A percentile compares a stretch with the other conserved stretches of the same genome.
phyloP scores from a whole-genome alignment of 2,113 vertebrate species.

The Pituophis catenifer region DNA sequence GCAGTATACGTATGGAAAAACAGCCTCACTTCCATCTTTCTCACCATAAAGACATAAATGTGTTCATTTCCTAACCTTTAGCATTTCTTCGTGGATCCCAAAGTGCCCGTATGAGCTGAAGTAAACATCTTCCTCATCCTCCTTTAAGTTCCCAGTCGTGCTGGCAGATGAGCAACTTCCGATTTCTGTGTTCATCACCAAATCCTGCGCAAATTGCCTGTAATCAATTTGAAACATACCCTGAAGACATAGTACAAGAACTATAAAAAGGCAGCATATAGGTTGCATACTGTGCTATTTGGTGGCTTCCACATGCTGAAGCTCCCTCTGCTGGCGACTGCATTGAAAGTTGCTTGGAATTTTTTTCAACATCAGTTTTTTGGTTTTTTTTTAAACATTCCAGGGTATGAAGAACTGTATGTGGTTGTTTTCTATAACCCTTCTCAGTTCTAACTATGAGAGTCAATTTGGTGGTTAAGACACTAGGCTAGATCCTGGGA shows the following conservation, averaged over 20 bases:
- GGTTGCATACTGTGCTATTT: constrained; percentile 1
- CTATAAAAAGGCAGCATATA: constrained; percentile 32
- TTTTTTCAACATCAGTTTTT: neutral
- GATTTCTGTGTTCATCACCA: constrained; percentile 85
- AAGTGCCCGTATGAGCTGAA: constrained; percentile 97
- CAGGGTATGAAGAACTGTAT: fast-evolving
- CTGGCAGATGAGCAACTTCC: constrained; percentile 58
- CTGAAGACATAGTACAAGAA: constrained; percentile 69
- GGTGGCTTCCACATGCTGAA: constrained; percentile 17
- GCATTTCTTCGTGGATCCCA: constrained; percentile 96
- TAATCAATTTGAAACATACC: constrained; percentile 75
- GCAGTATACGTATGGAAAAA: constrained; percentile 39
- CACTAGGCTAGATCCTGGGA: neutral
- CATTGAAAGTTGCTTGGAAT: neutral
- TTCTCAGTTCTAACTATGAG: neutral
- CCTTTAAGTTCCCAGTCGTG: constrained; percentile 77
- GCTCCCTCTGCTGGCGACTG: constrained; percentile 79
- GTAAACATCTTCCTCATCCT: constrained; percentile 92
- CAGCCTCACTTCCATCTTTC: constrained; percentile 32
- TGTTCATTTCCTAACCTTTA: constrained; percentile 83
- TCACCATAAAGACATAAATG: neutral
- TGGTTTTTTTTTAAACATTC: neutral
- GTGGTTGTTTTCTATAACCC: neutral
- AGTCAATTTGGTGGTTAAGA: neutral
- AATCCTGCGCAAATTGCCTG: constrained; percentile 86